Percentiles rank a stretch among this genome's conserved stretches.
phyloP scores from a whole-genome alignment of 1,140 invertebrate genomes.

The Orius laevigatus region DNA sequence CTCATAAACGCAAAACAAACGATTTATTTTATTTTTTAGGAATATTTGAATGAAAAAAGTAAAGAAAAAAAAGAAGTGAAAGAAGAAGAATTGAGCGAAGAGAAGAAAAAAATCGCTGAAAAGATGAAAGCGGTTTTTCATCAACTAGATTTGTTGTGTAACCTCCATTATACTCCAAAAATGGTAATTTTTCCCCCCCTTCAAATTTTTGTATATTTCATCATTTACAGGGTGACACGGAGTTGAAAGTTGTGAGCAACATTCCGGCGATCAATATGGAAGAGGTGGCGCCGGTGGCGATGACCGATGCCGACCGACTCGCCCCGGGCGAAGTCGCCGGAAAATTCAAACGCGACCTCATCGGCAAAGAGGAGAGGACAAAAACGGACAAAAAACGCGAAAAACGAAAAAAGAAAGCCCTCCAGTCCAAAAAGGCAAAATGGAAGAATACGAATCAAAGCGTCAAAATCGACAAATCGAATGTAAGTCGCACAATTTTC shows the following conservation, averaged over 20 bases:
- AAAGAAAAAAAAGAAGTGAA: slow-evolving; percentile 35
- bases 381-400: slow-evolving; percentile 80
- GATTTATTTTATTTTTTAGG: slow-evolving; percentile 28
- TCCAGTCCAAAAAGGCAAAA: slow-evolving; percentile 44
- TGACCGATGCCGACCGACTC: slow-evolving; percentile 67
- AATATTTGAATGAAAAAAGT: slow-evolving; percentile 71
- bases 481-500: slow-evolving; percentile 6
- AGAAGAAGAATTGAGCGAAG: slow-evolving; percentile 41
- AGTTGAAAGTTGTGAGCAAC: slow-evolving; percentile 83
- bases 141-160: slow-evolving; percentile 81
- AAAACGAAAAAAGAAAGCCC: slow-evolving; percentile 69
- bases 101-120: slow-evolving; percentile 57
- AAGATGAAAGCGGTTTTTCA: slow-evolving; percentile 63
- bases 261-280: slow-evolving; percentile 83
- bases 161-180: slow-evolving; percentile 90
- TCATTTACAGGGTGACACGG: slow-evolving; percentile 47
- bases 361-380: slow-evolving; percentile 64
- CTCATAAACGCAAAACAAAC: no score
- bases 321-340: slow-evolving; percentile 89
- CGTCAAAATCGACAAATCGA: slow-evolving; percentile 5
- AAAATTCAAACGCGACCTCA: slow-evolving; percentile 49
- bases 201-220: slow-evolving; percentile 14
- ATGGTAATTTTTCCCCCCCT: slow-evolving; percentile 31
- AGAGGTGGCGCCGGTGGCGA: slow-evolving; percentile 80
- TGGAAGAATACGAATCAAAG: slow-evolving; percentile 18